A percentile compares a stretch with the other conserved stretches of the same genome.
phyloP scores from a whole-genome alignment of 1,140 invertebrate species.

The Drosophila neocordata region DNA sequence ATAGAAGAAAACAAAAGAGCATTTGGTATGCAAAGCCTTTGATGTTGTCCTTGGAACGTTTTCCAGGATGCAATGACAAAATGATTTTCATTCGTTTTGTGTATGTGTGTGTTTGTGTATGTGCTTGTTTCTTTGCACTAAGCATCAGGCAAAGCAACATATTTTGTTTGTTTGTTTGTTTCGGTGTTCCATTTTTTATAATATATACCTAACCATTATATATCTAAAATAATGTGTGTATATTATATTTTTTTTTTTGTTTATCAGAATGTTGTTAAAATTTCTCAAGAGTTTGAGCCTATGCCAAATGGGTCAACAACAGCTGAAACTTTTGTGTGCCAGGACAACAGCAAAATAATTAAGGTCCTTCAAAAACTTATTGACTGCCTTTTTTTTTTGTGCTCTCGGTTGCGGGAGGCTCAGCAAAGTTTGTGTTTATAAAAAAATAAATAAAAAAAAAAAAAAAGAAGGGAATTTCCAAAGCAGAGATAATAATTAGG shows the following conservation, averaged over 20 bases:
- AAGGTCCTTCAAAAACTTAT: conserved; percentile 68
- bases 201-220: too few relatives aligned
- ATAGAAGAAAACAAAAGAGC: conserved; percentile 66
- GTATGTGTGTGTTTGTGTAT: neutral
- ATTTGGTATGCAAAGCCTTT: conserved; percentile 79
- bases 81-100: conserved; percentile 6
- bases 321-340: conserved; percentile 44
- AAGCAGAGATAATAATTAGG: conserved; percentile 74
- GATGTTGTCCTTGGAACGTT: conserved; percentile 67
- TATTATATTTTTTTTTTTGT: conserved; percentile 13
- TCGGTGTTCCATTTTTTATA: neutral
- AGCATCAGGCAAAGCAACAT: neutral
- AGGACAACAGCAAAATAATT: conserved; percentile 63
- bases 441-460: neutral
- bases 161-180: neutral
- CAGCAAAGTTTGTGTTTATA: neutral
- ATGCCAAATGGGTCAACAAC: conserved; percentile 65
- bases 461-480: conserved; percentile 34
- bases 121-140: too few relatives aligned
- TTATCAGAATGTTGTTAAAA: conserved; percentile 45
- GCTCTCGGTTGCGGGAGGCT: conserved; percentile 1
- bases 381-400: conserved; percentile 46
- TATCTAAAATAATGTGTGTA: too few relatives aligned
- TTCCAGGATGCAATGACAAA: conserved; percentile 13
- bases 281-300: conserved; percentile 30